phyloP scores from a whole-genome alignment of 35 echinoderm and acorn worm species.

The Ophioderma brevispina region DNA sequence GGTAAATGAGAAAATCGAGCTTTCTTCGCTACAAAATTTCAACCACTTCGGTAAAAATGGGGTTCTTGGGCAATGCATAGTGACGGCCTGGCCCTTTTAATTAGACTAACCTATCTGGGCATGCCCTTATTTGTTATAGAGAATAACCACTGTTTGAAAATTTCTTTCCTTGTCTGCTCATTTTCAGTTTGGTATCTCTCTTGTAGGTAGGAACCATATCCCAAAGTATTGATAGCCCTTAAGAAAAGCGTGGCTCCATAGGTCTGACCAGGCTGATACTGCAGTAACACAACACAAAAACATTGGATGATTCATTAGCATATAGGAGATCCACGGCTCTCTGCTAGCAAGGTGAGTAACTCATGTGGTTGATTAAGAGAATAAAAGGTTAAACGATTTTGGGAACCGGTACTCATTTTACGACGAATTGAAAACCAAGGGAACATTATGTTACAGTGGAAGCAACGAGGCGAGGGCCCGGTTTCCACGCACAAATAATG shows the following conservation, averaged over 20 bases:
- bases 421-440: no score
- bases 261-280: constrained; percentile 32
- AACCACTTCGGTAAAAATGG: no score
- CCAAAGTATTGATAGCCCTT: constrained; percentile 94
- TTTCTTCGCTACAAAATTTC: no score
- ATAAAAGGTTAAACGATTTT: no score
- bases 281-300: constrained; percentile 58
- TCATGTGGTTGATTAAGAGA: no score
- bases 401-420: no score
- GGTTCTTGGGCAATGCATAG: background rate
- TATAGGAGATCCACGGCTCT: constrained; percentile 97
- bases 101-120: background rate
- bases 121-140: background rate
- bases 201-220: constrained; percentile 52
- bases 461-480: no score
- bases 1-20: no score
- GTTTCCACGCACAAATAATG: no score
- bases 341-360: constrained; percentile 88
- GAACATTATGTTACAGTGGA: no score
- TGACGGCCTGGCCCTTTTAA: background rate
- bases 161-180: no score
- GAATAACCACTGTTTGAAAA: no score
- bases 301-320: constrained; percentile 97
- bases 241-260: constrained; percentile 29
- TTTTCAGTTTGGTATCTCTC: background rate